Evolutionary conservation across 2,888 invertebrate species (phyloP).

Genomic region (Abrostola tripartita): DNA sequence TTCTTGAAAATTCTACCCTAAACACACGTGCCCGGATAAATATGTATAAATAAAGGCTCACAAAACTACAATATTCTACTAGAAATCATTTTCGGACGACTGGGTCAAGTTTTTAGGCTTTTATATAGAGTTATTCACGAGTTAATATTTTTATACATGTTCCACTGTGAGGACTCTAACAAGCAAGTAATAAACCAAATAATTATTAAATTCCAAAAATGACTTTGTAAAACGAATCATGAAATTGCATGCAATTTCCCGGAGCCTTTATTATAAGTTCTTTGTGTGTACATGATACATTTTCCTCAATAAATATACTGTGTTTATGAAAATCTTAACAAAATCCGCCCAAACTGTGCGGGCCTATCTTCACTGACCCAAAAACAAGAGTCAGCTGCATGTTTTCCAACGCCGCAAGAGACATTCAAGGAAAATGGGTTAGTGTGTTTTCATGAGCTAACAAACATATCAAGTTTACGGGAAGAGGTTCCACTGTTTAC

Average conservation of each 20-base stretch:
- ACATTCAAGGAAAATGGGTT: slow-evolving; percentile 47
- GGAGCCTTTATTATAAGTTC: too few relatives aligned
- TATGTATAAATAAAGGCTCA: slow-evolving; percentile 42
- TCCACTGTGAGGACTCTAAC: too few relatives aligned
- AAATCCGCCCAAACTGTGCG: not conserved
- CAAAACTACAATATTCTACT: slow-evolving; percentile 9
- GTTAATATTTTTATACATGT: too few relatives aligned
- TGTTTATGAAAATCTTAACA: not conserved
- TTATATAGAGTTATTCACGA: too few relatives aligned
- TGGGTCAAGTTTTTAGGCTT: too few relatives aligned
- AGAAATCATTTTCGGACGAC: slow-evolving; percentile 9
- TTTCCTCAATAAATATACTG: not conserved
- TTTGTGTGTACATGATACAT: not conserved
- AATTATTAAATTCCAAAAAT: too few relatives aligned
- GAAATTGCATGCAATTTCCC: too few relatives aligned
- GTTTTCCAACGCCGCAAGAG: slow-evolving; percentile 47
- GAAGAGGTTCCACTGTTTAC: slow-evolving; percentile 13
- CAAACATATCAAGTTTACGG: slow-evolving; percentile 51
- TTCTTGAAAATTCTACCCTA: slow-evolving; percentile 69
- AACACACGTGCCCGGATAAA: slow-evolving; percentile 63
- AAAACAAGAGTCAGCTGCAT: slow-evolving; percentile 41
- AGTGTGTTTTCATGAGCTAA: slow-evolving; percentile 37
- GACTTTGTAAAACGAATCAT: too few relatives aligned
- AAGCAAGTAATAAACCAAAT: too few relatives aligned
- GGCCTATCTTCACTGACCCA: slow-evolving; percentile 15